Percentiles rank a stretch among this genome's conserved stretches.
Evolutionary conservation across 2,888 invertebrate genomes (phyloP).

Genomic region (Apodemia mormo): DNA sequence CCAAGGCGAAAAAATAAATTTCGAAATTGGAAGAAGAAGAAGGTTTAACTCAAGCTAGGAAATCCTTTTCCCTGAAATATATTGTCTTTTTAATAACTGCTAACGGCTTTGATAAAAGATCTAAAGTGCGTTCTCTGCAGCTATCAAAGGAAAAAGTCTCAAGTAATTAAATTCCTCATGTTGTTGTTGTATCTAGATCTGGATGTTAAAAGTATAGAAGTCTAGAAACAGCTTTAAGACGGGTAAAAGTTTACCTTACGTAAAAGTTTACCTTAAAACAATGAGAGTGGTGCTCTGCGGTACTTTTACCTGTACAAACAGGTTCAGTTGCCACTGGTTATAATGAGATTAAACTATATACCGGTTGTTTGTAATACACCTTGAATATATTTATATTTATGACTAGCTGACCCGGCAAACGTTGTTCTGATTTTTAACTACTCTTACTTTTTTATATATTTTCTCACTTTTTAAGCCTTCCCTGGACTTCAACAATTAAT

Average conservation of each 20-base stretch:
- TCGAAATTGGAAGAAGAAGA: too few relatives aligned
- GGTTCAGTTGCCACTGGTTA: neutral
- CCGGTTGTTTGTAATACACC: neutral
- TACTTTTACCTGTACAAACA: neutral
- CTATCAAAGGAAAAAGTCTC: neutral
- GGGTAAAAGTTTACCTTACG: neutral
- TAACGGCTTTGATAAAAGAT: neutral
- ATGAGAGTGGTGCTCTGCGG: neutral
- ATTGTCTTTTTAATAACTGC: neutral
- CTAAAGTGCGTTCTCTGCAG: neutral
- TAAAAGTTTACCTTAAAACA: neutral
- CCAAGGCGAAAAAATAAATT: too few relatives aligned
- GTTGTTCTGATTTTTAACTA: too few relatives aligned
- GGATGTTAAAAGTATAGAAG: neutral
- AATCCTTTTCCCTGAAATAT: too few relatives aligned
- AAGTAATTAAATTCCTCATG: conserved; percentile 6
- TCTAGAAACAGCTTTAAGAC: neutral
- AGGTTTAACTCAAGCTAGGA: too few relatives aligned
- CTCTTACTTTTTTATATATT: too few relatives aligned
- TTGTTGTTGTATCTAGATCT: neutral
- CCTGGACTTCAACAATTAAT: too few relatives aligned
- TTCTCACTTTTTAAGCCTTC: too few relatives aligned
- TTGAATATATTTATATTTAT: too few relatives aligned
- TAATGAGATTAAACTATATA: neutral
- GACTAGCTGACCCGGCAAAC: too few relatives aligned